Evolutionary conservation across 2,797 vertebrate species (phyloP).

Genomic region (Gymnopithys bicolor): DNA sequence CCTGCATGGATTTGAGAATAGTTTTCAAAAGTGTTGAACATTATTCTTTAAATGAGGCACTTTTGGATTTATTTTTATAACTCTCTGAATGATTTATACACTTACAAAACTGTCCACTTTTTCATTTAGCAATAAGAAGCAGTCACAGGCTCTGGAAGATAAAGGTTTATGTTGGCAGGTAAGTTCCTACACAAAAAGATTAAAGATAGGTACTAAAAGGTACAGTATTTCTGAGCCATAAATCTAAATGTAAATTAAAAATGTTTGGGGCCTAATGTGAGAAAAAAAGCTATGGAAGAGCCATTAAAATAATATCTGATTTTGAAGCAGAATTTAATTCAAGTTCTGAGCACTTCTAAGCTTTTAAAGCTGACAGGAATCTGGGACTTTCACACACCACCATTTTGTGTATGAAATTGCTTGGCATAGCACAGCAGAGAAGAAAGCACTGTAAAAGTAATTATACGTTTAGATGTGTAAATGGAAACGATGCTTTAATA

Average conservation of each 20-base stretch:
- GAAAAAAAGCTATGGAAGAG: background rate
- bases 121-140: background rate
- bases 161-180: constrained; percentile 46
- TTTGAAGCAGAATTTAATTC: constrained; percentile 25
- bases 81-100: background rate
- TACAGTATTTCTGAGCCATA: background rate
- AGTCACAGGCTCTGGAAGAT: background rate
- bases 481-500: constrained; percentile 45
- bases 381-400: background rate
- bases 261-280: background rate
- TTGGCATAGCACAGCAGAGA: background rate
- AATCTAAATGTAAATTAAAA: constrained; percentile 46
- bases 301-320: constrained; percentile 41
- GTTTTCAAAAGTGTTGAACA: background rate
- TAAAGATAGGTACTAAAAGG: constrained; percentile 36
- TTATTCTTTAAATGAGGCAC: background rate
- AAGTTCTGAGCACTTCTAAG: background rate
- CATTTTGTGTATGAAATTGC: background rate
- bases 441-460: constrained; percentile 43
- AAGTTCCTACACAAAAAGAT: constrained; percentile 1
- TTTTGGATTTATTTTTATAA: background rate
- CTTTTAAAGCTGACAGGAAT: constrained; percentile 42
- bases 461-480: constrained; percentile 46
- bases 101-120: background rate
- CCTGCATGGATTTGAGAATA: background rate